These are phyloP conservation scores for Heliconius ismenius DNA, from an alignment of 2,888 invertebrate species.

Conservation along the genomic window DNA sequence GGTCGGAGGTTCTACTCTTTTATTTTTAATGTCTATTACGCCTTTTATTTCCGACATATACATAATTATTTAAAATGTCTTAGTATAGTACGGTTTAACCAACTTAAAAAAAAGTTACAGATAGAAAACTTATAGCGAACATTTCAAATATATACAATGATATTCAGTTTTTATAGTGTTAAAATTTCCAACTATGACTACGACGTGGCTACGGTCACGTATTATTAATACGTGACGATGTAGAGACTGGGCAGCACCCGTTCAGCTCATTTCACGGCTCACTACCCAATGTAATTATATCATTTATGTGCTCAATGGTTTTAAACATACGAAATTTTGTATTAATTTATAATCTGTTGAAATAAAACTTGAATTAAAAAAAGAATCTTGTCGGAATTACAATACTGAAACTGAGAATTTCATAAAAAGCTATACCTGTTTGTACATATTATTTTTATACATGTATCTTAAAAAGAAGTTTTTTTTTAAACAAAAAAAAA, in stretches of 20 bases:
- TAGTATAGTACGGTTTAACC: not conserved
- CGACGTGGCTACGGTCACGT: slow-evolving; percentile 10
- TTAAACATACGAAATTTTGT: slow-evolving; percentile 47
- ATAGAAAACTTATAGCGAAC: too few species aligned
- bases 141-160: not conserved
- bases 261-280: slow-evolving; percentile 68
- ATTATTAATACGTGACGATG: slow-evolving; percentile 37
- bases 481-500: too few species aligned
- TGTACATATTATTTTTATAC: too few species aligned
- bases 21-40: too few species aligned
- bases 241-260: slow-evolving; percentile 42
- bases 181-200: not conserved
- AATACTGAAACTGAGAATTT: not conserved
- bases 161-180: not conserved
- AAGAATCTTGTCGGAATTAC: not conserved
- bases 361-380: not conserved
- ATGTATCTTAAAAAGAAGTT: too few species aligned
- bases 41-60: too few species aligned
- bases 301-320: slow-evolving; percentile 56
- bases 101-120: not conserved
- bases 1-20: too few species aligned
- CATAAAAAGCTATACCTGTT: too few species aligned
- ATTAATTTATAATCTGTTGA: slow-evolving; percentile 7
- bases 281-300: slow-evolving; percentile 66
- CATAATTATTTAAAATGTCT: not conserved